Evolutionary conservation across 2,797 vertebrate genomes (phyloP).

Genomic region (Coccyzus lansbergi): DNA sequence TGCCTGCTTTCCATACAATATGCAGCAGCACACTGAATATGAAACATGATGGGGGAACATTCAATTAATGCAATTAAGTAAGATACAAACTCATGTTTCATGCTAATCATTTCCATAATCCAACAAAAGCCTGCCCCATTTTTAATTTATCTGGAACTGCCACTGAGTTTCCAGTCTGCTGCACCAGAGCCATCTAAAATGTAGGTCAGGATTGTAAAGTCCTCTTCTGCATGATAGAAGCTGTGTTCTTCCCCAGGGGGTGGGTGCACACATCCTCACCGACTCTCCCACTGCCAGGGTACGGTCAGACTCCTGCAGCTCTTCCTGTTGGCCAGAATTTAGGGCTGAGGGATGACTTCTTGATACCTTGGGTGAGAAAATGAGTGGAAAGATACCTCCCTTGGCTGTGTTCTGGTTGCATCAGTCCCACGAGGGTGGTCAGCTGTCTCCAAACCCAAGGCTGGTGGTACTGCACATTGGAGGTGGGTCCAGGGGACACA

Average conservation of each 20-base stretch:
- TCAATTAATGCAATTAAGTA: slow-evolving; percentile 29
- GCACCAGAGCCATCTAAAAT: slow-evolving; percentile 54
- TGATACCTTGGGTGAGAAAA: not conserved
- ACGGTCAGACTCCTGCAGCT: fast-evolving
- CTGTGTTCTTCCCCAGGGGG: not conserved
- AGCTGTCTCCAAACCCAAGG: not conserved
- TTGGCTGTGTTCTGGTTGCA: not conserved
- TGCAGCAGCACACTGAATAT: not conserved
- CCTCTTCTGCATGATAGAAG: slow-evolving; percentile 11
- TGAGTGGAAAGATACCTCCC: fast-evolving
- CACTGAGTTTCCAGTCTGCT: slow-evolving; percentile 61
- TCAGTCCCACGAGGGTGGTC: fast-evolving
- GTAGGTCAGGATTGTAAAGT: slow-evolving; percentile 63
- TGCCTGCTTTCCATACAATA: not conserved
- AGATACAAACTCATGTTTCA: not conserved
- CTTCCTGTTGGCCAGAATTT: fast-evolving
- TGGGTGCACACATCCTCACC: not conserved
- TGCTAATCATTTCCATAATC: slow-evolving; percentile 27
- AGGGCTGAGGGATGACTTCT: not conserved
- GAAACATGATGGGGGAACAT: not conserved
- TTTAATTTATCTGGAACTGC: slow-evolving; percentile 33
- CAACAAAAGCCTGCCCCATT: slow-evolving; percentile 54
- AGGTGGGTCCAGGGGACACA: not conserved
- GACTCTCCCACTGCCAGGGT: fast-evolving
- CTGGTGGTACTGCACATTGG: not conserved